Base-by-base conservation (phyloP, 1,140 invertebrate species). In the Cydia amplana region DNA sequence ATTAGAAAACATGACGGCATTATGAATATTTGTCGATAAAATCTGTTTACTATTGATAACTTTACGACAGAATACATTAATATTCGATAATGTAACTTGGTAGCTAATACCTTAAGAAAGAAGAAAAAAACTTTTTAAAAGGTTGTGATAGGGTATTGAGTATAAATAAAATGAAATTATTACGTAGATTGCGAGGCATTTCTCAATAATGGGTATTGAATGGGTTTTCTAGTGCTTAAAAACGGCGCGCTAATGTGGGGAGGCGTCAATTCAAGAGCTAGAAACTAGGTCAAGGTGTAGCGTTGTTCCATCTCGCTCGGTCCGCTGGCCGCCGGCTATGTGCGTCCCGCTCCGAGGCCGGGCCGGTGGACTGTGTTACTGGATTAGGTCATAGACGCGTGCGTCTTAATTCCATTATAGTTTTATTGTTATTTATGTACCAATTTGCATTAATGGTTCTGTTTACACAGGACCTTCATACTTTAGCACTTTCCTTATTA, bases 341-440 rank as follows among this genome's bases (percentile, higher is more conserved):
- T n/a, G 28, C 28, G 65, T 70, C 65, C 32, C 28, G 28, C 65
- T 70, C 65, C 32, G 28, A 20, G 72, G 43, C 72, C 43, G 72
- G 72, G 25, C 73, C 55, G 23, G 73, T 60, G 20, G 73, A 64
- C 73, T 64, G 73, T 74, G 73, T 74, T 63, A 74, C 73, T 74
- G 36, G 73, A 63, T 60, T 74, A 74, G 73, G 73, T 74, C 73
- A 74, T 63, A 60, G 49, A 64, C 73, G 49, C 55, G 73, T 63
- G 73, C 73, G 49, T 49, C 72, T 55, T 73, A 73, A 73, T 49
- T 51, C 72, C 23, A 73, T 73, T 73, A 73, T 49, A 70, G 65
- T 70, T 70, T 70, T 70, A 70, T 70, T 70, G 65, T 70, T 70
- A 70, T 70, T 70, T 70, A 70, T 70, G 32, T 70, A 40, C 16